These are phyloP conservation scores for Hirtodrosophila duncani DNA, from an alignment of 2,888 invertebrate genomes.

Conservation along the genomic window DNA sequence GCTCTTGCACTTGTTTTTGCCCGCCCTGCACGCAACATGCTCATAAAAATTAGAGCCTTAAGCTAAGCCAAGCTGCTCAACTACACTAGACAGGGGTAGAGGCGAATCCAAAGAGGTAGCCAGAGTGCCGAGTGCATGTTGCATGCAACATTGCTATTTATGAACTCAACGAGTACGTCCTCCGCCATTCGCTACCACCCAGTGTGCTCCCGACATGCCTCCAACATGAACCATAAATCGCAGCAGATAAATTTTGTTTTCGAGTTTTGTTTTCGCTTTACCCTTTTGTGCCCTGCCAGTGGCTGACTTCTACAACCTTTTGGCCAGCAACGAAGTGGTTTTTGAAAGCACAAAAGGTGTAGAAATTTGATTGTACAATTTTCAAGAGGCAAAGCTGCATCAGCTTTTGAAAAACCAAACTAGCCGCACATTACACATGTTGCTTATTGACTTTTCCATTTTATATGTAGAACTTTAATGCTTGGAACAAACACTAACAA, in stretches of 20 bases:
- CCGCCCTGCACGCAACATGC: constrained; percentile 59
- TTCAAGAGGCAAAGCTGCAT: too few relatives aligned
- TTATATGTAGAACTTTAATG: too few relatives aligned
- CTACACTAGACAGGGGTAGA: constrained; percentile 23
- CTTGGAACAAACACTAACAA: too few relatives aligned
- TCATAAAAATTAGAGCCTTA: constrained; percentile 68
- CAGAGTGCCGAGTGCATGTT: constrained; percentile 46
- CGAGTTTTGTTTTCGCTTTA: constrained; percentile 19
- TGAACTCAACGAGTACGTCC: constrained; percentile 59
- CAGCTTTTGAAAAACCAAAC: too few relatives aligned
- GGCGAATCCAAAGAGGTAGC: constrained; percentile 17
- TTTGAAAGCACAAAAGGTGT: constrained; percentile 17
- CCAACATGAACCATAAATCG: constrained; percentile 57
- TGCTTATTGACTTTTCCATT: too few relatives aligned
- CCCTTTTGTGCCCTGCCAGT: constrained; percentile 6
- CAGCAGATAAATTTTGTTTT: constrained; percentile 68
- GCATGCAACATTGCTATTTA: constrained; percentile 73
- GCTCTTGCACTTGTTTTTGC: constrained; percentile 6
- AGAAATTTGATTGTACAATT: neutral
- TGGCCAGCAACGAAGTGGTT: constrained; percentile 46
- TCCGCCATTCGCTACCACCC: constrained; percentile 20
- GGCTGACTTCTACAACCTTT: constrained; percentile 42
- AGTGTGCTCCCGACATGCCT: constrained; percentile 24
- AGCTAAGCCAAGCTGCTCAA: constrained; percentile 15
- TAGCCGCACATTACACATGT: too few relatives aligned